These are phyloP conservation scores for Himantopus leucocephalus DNA, from an alignment of 2,113 vertebrate species.

Conservation along the genomic window DNA sequence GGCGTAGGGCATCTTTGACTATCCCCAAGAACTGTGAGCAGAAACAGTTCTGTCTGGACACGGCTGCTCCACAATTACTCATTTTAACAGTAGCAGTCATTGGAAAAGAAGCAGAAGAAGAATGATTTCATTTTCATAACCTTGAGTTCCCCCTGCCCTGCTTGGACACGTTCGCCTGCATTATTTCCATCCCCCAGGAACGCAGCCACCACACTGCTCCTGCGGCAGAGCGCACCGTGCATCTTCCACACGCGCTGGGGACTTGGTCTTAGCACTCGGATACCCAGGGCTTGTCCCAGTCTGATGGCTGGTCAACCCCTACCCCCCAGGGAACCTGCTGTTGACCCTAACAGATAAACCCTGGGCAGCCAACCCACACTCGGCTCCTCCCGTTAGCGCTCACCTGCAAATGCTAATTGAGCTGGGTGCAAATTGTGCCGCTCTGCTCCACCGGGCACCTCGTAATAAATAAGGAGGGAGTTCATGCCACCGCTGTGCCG, in stretches of 20 bases:
- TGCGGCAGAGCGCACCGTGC: background rate
- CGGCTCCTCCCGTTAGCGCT: background rate
- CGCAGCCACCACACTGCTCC: background rate
- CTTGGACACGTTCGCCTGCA: background rate
- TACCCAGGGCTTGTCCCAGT: background rate
- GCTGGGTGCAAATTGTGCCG: background rate
- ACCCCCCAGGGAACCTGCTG: background rate
- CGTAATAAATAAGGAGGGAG: background rate
- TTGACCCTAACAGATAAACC: background rate
- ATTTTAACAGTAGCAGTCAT: conserved; percentile 39
- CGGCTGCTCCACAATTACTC: conserved; percentile 28
- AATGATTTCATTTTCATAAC: conserved; percentile 67
- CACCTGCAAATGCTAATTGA: background rate
- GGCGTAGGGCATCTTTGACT: background rate
- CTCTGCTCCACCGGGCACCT: background rate
- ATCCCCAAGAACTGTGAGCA: background rate
- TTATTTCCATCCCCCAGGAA: background rate
- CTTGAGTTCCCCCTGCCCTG: conserved; percentile 51
- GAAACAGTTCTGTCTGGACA: conserved; percentile 20
- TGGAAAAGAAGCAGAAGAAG: conserved; percentile 46
- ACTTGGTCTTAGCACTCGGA: background rate
- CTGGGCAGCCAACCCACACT: background rate
- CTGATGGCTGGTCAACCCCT: background rate
- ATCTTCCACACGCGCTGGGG: background rate
- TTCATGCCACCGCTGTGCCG: background rate